These are phyloP conservation scores for Drosophila bocki DNA, from an alignment of 1,140 invertebrate genomes.

Conservation along the genomic window DNA sequence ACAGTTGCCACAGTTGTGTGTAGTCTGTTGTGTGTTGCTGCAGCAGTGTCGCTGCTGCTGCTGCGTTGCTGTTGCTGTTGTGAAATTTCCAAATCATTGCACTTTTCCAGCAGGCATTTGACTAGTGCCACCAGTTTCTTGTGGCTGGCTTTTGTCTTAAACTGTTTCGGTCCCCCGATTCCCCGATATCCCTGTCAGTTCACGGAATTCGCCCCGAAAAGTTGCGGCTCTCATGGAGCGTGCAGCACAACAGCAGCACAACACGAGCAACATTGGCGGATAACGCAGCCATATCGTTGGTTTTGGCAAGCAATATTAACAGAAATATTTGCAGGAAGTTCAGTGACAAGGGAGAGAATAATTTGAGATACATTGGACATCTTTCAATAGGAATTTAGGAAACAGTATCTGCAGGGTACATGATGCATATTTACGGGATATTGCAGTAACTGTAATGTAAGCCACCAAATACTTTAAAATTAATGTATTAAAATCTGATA, in stretches of 20 bases:
- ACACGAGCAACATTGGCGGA: not conserved
- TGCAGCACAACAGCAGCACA: constrained; percentile 22
- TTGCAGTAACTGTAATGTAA: not conserved
- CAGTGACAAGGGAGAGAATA: not conserved
- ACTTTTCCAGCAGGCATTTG: constrained; percentile 62
- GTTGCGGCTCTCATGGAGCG: constrained; percentile 34
- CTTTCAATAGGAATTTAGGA: not conserved
- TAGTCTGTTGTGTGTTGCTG: constrained; percentile 27
- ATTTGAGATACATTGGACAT: not conserved
- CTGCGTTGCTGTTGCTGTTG: constrained; percentile 58
- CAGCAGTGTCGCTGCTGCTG: constrained; percentile 18
- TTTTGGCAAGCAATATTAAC: not conserved
- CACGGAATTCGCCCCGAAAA: constrained; percentile 52
- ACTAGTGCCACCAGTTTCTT: constrained; percentile 52
- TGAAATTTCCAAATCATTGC: constrained; percentile 85
- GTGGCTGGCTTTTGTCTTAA: constrained; percentile 43
- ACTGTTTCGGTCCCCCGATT: constrained; percentile 31
- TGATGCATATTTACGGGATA: not conserved
- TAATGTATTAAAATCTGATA: not conserved
- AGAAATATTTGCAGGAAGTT: constrained; percentile 1
- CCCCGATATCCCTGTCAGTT: constrained; percentile 66
- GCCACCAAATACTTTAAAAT: not conserved
- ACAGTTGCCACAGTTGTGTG: constrained; percentile 70
- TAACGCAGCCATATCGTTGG: not conserved
- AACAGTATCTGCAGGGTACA: not conserved